phyloP scores from a whole-genome alignment of 2,113 vertebrate species.

The Pangasianodon hypophthalmus region DNA sequence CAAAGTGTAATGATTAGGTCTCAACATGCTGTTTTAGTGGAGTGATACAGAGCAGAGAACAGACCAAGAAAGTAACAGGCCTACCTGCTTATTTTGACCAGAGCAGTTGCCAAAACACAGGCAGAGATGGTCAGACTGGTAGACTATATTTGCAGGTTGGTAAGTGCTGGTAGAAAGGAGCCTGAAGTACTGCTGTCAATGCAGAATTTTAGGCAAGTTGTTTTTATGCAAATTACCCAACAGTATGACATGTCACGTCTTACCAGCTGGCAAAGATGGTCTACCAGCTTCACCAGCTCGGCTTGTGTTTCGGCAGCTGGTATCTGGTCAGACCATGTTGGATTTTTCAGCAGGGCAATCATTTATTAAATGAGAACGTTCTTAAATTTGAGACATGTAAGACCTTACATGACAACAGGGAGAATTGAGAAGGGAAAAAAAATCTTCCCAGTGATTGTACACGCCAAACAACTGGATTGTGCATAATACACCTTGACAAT shows the following conservation, averaged over 20 bases:
- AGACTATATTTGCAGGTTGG: not conserved
- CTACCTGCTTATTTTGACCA: not conserved
- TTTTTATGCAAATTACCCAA: not conserved
- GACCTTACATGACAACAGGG: not conserved
- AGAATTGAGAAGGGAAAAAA: not conserved
- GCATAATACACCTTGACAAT: too few relatives aligned
- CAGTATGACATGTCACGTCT: not conserved
- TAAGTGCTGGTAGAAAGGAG: not conserved
- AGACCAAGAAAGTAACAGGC: not conserved
- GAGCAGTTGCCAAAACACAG: not conserved
- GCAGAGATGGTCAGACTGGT: not conserved
- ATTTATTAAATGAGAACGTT: not conserved
- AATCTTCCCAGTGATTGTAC: not conserved
- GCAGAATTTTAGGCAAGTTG: not conserved
- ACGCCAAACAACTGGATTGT: not conserved
- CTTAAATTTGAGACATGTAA: not conserved
- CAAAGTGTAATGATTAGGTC: slow-evolving; percentile 18
- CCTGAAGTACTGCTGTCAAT: not conserved
- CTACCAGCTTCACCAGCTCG: not conserved
- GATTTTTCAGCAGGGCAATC: not conserved
- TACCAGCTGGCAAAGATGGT: not conserved
- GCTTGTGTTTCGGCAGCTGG: not conserved
- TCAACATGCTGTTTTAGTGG: not conserved
- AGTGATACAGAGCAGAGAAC: not conserved
- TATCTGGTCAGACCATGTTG: not conserved